These are phyloP conservation scores for Linhomoeus sp. DNA, from an alignment of 2,888 invertebrate genomes.

Conservation along the genomic window DNA sequence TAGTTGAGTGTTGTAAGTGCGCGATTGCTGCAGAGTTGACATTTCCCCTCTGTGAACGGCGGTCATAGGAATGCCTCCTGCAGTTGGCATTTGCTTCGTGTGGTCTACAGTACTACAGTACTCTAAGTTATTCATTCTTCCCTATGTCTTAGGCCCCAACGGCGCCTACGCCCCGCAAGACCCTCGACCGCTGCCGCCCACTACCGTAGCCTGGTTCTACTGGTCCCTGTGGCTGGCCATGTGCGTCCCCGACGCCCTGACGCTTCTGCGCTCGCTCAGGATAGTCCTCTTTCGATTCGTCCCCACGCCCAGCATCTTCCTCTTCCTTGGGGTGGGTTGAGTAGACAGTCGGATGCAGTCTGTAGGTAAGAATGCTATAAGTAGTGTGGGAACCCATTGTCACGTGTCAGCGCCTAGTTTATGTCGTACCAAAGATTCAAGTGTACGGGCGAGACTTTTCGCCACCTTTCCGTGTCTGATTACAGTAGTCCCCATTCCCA, in stretches of 20 bases:
- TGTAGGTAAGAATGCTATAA: neutral
- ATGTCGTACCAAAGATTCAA: too few species aligned
- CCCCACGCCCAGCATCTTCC: slow-evolving; percentile 2
- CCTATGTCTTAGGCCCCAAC: neutral
- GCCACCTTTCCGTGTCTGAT: too few species aligned
- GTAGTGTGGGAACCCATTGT: too few species aligned
- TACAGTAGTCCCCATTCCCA: too few species aligned
- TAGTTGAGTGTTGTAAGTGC: too few species aligned
- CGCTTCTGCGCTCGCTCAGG: slow-evolving; percentile 7
- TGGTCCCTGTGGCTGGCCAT: slow-evolving; percentile 7
- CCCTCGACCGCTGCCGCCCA: neutral
- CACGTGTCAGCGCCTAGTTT: too few species aligned
- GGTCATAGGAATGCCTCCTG: neutral
- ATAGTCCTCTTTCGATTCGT: slow-evolving; percentile 4
- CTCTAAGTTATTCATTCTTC: too few species aligned
- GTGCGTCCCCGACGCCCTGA: slow-evolving; percentile 7
- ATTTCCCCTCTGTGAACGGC: neutral
- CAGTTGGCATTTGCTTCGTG: neutral
- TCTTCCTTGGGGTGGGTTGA: slow-evolving; percentile 1
- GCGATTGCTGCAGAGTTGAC: too few species aligned
- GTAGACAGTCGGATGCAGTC: neutral
- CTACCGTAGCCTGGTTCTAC: slow-evolving; percentile 6
- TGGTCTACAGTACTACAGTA: too few species aligned
- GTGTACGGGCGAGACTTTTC: too few species aligned
- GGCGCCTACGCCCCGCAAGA: neutral